These are phyloP conservation scores for Dermolepida albohirtum DNA, from an alignment of 2,888 invertebrate species.

Conservation along the genomic window DNA sequence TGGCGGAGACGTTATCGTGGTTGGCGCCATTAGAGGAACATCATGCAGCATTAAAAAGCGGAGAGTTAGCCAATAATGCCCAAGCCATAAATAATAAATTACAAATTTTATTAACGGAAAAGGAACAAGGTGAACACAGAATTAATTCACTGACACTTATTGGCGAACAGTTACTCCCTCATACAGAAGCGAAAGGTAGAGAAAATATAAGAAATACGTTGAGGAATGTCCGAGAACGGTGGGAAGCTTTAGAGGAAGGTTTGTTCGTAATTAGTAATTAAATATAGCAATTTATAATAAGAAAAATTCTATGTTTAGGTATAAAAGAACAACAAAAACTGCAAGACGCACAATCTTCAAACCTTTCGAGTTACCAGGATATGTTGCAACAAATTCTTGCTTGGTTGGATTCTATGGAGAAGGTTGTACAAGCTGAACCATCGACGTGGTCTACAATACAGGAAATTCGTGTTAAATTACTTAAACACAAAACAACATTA, in stretches of 20 bases:
- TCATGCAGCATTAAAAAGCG: constrained; percentile 74
- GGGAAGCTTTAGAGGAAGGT: constrained; percentile 89
- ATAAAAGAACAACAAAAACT: constrained; percentile 87
- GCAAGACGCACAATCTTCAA: constrained; percentile 84
- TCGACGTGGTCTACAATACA: constrained; percentile 82
- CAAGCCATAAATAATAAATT: constrained; percentile 77
- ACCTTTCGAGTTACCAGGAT: constrained; percentile 88
- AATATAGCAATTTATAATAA: not conserved
- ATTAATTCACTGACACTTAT: constrained; percentile 79
- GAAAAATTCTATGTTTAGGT: constrained; percentile 47
- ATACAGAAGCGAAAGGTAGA: constrained; percentile 91
- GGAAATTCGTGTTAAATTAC: constrained; percentile 84
- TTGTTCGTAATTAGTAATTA: constrained; percentile 19
- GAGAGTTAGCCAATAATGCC: constrained; percentile 69
- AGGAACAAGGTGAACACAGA: constrained; percentile 86
- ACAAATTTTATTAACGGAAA: constrained; percentile 80
- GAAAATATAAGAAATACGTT: constrained; percentile 90
- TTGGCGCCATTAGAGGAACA: constrained; percentile 80
- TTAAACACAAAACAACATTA: constrained; percentile 86
- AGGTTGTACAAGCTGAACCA: constrained; percentile 78
- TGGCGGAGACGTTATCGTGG: constrained; percentile 82
- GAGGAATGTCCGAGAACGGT: constrained; percentile 82
- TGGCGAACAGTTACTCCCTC: constrained; percentile 91
- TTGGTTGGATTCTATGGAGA: constrained; percentile 91
- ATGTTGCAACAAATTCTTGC: constrained; percentile 82